phyloP scores from a whole-genome alignment of 2,888 invertebrate species.

The Epistrophe eligans region DNA sequence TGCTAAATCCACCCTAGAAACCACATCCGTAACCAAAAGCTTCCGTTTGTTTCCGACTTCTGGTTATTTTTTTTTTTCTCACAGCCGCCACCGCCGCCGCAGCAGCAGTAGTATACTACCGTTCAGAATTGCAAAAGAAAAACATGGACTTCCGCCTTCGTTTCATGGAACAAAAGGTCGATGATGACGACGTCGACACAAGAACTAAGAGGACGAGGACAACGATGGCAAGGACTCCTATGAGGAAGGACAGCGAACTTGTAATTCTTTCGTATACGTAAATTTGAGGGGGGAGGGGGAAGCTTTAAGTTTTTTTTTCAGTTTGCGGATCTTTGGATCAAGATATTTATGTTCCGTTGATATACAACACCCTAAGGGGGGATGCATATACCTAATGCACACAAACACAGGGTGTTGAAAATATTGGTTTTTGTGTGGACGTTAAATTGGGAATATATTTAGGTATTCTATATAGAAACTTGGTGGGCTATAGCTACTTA shows the following conservation, averaged over 20 bases:
- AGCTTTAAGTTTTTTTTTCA: background rate
- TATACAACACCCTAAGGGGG: constrained; percentile 54
- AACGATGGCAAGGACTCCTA: background rate
- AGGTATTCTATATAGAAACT: background rate
- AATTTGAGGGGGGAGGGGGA: background rate
- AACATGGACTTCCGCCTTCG: constrained; percentile 63
- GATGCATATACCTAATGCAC: background rate
- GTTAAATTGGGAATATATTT: constrained; percentile 59
- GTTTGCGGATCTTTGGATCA: constrained; percentile 47
- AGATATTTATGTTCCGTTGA: constrained; percentile 70
- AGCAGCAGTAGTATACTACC: background rate
- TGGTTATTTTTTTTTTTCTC: background rate
- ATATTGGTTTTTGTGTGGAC: constrained; percentile 60
- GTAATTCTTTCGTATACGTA: constrained; percentile 33
- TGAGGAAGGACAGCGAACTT: constrained; percentile 44
- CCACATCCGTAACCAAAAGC: constrained; percentile 71
- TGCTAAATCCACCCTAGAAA: constrained; percentile 67
- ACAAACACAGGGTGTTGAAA: constrained; percentile 44
- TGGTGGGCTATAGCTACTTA: background rate
- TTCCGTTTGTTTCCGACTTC: constrained; percentile 51
- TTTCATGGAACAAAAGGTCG: constrained; percentile 60
- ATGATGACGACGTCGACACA: constrained; percentile 15
- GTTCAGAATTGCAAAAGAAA: constrained; percentile 40
- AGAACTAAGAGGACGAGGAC: constrained; percentile 32
- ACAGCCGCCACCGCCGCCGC: background rate